Percentiles rank a stretch among this genome's conserved stretches.
Evolutionary conservation across 2,797 vertebrate species (phyloP).

Genomic region (Enteromius afrohamiltoni): DNA sequence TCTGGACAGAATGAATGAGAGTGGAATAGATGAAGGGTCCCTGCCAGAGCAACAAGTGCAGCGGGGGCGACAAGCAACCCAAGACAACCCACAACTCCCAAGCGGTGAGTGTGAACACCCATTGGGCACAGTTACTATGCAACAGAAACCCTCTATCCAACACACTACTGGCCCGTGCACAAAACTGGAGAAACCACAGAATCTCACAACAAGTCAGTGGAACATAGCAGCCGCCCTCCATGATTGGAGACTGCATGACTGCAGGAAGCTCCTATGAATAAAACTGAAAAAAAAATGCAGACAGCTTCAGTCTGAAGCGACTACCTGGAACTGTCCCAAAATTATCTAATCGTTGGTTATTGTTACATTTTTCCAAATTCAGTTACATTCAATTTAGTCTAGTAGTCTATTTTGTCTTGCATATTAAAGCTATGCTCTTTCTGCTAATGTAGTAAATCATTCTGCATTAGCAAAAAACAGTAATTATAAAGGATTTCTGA

Average conservation of each 20-base stretch:
- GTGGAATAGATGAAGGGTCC: slow-evolving; percentile 10
- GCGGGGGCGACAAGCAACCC: not conserved
- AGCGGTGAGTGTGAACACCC: slow-evolving; percentile 5
- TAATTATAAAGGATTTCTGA: not conserved
- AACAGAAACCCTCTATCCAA: slow-evolving; percentile 9
- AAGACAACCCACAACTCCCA: not conserved
- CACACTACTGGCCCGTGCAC: not conserved
- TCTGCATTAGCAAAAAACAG: not conserved
- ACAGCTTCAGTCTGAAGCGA: not conserved
- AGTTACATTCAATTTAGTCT: not conserved
- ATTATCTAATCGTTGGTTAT: not conserved
- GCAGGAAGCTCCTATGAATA: not conserved
- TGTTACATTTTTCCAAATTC: not conserved
- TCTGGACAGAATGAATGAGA: slow-evolving; percentile 3
- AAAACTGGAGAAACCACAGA: not conserved
- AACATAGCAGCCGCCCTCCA: not conserved
- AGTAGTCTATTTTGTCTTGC: not conserved
- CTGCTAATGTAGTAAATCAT: not conserved
- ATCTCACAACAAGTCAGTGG: not conserved
- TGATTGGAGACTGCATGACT: not conserved
- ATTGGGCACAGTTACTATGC: slow-evolving; percentile 24
- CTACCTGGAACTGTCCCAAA: not conserved
- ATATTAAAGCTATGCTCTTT: not conserved
- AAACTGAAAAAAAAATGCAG: not conserved
- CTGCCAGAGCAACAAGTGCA: slow-evolving; percentile 13